A percentile compares a stretch with the other conserved stretches of the same genome.
Conservation (phyloP, 2,888 invertebrate species). For the Dynastes grantii region DNA sequence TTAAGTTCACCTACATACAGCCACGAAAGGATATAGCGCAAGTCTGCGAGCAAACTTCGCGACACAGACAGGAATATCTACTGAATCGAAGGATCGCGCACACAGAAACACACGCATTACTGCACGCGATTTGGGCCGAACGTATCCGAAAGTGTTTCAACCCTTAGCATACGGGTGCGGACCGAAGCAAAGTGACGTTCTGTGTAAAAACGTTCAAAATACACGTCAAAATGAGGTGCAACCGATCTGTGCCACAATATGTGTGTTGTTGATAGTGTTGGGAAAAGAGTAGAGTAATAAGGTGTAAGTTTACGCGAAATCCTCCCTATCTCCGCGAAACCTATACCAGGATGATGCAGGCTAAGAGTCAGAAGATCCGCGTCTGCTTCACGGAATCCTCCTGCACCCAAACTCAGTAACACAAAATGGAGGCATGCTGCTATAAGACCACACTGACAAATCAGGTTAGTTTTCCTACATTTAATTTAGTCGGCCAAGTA, state of each 20-base stretch:
- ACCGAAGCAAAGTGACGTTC: constrained; percentile 60
- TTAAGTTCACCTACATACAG: constrained; percentile 57
- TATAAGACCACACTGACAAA: constrained; percentile 68
- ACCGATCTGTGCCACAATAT: constrained; percentile 58
- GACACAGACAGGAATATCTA: constrained; percentile 51
- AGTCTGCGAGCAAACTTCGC: constrained; percentile 51
- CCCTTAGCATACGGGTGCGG: constrained; percentile 67
- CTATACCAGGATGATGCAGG: constrained; percentile 58
- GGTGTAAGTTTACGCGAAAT: constrained; percentile 30
- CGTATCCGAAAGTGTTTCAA: constrained; percentile 62
- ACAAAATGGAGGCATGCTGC: constrained; percentile 65
- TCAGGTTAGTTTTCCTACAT: constrained; percentile 65
- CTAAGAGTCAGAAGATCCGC: constrained; percentile 60
- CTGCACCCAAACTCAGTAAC: constrained; percentile 62
- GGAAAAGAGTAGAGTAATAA: constrained; percentile 10
- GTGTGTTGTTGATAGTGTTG: constrained; percentile 49
- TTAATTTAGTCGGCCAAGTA: background rate
- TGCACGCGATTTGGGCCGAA: constrained; percentile 62
- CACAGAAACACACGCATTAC: constrained; percentile 59
- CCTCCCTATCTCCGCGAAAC: constrained; percentile 37
- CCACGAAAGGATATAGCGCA: constrained; percentile 55
- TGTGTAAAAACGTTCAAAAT: constrained; percentile 58
- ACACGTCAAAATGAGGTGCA: constrained; percentile 62
- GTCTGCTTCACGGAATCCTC: constrained; percentile 60
- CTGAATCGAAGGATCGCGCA: constrained; percentile 54